phyloP scores from a whole-genome alignment of 2,113 vertebrate genomes.

The Rattus rattus region DNA sequence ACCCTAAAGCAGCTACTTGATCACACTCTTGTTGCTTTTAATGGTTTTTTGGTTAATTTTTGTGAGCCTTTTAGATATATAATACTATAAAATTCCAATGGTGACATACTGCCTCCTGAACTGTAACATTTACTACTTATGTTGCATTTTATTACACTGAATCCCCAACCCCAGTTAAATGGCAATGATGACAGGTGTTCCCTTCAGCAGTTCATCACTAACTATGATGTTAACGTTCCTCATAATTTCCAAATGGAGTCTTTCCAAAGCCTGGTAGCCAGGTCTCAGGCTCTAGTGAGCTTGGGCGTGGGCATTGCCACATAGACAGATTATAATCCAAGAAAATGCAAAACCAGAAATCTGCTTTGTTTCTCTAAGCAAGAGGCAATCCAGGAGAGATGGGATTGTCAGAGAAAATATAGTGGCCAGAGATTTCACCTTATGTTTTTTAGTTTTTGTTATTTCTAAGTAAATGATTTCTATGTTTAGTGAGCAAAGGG shows the following conservation, averaged over 20 bases:
- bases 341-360: neutral
- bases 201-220: neutral
- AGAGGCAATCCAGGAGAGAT: neutral
- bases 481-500: neutral
- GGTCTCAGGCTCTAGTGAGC: neutral
- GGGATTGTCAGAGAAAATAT: neutral
- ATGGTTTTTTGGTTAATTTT: neutral
- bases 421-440: neutral
- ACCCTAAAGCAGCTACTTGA: constrained; percentile 7
- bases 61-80: neutral
- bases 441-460: neutral
- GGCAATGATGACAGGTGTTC: neutral
- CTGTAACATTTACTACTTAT: neutral
- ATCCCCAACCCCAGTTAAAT: neutral
- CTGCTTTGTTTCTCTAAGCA: neutral
- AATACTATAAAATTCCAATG: neutral
- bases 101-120: neutral
- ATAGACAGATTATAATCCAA: neutral
- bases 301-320: neutral
- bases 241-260: neutral
- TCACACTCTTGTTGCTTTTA: neutral
- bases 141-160: neutral
- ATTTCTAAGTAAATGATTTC: neutral
- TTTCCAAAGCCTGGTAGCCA: neutral
- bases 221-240: neutral